Evolutionary conservation across 2,888 invertebrate genomes (phyloP), one percentile per base, ranked within the genome.

Genomic region (Ennomos fuscantarius): DNA sequence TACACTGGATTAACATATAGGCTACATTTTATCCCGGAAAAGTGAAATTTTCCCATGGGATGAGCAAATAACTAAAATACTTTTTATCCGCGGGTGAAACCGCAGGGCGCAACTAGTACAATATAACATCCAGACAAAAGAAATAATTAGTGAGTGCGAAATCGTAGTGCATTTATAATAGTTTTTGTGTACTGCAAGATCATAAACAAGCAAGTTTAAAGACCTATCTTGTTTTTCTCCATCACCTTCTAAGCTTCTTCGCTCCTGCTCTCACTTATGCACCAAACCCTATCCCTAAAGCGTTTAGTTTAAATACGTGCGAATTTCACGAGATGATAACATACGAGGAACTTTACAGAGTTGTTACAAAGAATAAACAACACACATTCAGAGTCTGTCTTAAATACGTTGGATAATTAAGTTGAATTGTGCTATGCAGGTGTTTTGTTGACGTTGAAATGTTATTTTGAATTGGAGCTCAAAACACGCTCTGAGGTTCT

Each of bases 231-330:
- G 24, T 24, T 24, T 24, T 24, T 24, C 0, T 6, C 24, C 24
- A 24, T 24, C 6, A 6, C 24, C 24, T 24, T 24, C 3, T 2
- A 3, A 1, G 3, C n/a, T n/a, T n/a, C n/a, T 44, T 1, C 0
- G 9, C 9, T 2, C 13, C 15, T 52, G 48, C 48, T 48, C 1
- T 36, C 49, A 33, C 52, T 55, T 15, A 8, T 8, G 2, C 33
- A 32, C 10, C 11, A 32, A 37, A n/a, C n/a, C n/a, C 5, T 31
- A 1, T 8, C 11, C 48, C 40, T 12, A 37, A 36, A 39, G 13
- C 52, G 39, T 58, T 58, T 60, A 60, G 60, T 62, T 60, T 58
- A 53, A 65, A 54, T 55, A 57, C 60, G 57, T 53, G 50, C 52
- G 53, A 51, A 53, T 39, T 62, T 44, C 51, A 53, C 36, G 11